Conservation (phyloP, 1,140 invertebrate species). For the Drosophila melanogaster region Release_6_plus_ISO1_MT NT_033779.5:943001-943500, state of each 20-base stretch:
- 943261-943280: conserved; percentile 49
- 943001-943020: too few species aligned
- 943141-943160: conserved; percentile 37
- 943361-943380: conserved; percentile 1
- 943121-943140: conserved; percentile 72
- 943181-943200: conserved; percentile 25
- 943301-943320: conserved; percentile 42
- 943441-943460: conserved; percentile 35
- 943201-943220: conserved; percentile 68
- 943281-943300: conserved; percentile 19
- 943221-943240: conserved; percentile 69
- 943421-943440: conserved; percentile 10
- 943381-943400: conserved; percentile 23
- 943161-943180: conserved; percentile 51
- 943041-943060: conserved; percentile 7
- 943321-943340: conserved; percentile 65
- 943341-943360: conserved; percentile 55
- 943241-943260: conserved; percentile 76
- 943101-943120: conserved; percentile 83
- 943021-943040: neutral
- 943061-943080: conserved; percentile 52
- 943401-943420: neutral
- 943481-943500: conserved; percentile 29
- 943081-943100: conserved; percentile 79
- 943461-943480: conserved; percentile 42